Conservation (phyloP, 1,140 invertebrate species). For the Galleria mellonella region DNA sequence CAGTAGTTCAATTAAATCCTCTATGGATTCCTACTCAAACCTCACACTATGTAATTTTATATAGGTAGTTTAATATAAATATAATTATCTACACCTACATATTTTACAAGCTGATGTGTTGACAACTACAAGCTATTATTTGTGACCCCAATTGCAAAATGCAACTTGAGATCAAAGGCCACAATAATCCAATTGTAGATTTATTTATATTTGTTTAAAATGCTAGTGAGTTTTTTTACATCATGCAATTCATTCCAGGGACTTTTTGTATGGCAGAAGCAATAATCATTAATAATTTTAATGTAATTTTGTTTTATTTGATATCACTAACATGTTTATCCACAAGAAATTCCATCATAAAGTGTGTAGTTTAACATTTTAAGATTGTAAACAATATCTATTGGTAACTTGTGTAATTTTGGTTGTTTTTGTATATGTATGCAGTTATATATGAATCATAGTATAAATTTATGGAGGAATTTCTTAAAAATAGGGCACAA, state of each 20-base stretch:
- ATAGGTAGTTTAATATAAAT: conserved; percentile 46
- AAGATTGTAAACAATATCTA: not conserved
- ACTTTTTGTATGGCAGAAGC: conserved; percentile 28
- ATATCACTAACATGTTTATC: not conserved
- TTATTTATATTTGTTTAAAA: conserved; percentile 18
- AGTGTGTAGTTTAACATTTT: not conserved
- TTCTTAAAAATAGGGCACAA: not conserved
- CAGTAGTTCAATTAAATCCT: conserved; percentile 75
- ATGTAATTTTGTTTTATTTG: conserved; percentile 21
- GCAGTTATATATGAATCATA: not conserved
- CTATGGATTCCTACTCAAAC: conserved; percentile 52
- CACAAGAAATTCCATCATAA: not conserved
- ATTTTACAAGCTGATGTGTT: not conserved
- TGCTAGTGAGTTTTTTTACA: conserved; percentile 15
- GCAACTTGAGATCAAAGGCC: conserved; percentile 3
- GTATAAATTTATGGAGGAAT: not conserved
- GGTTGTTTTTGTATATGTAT: not conserved
- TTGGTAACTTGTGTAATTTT: not conserved
- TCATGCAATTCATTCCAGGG: conserved; percentile 38
- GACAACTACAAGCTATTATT: not conserved
- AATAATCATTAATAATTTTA: conserved; percentile 22
- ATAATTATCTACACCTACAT: not conserved
- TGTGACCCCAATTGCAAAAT: not conserved
- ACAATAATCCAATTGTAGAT: conserved; percentile 2
- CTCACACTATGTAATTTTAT: conserved; percentile 59